These are phyloP conservation scores for Apamea anceps DNA, from an alignment of 2,888 invertebrate genomes.

Conservation along the genomic window DNA sequence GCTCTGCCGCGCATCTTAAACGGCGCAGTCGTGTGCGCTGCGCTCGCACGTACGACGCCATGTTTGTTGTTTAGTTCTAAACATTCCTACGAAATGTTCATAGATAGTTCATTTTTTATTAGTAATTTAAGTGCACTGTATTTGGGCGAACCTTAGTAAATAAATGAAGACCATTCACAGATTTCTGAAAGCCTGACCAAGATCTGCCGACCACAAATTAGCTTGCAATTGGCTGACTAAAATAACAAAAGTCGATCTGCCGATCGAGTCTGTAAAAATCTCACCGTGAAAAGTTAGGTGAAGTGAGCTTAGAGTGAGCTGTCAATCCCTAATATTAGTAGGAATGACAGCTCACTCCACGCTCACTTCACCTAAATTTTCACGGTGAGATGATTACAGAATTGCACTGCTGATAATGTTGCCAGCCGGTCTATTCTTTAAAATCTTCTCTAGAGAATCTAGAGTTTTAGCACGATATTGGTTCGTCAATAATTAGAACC, in stretches of 20 bases:
- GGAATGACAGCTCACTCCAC: too few relatives aligned
- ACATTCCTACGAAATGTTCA: conserved; percentile 14
- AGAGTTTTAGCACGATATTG: not conserved
- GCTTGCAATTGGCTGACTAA: too few relatives aligned
- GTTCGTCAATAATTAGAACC: not conserved
- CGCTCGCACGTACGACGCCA: not conserved
- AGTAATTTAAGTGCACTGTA: not conserved
- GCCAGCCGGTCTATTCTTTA: too few relatives aligned
- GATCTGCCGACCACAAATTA: not conserved
- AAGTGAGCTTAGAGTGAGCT: too few relatives aligned
- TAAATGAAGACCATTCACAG: not conserved
- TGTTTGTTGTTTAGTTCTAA: conserved; percentile 25
- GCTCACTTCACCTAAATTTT: too few relatives aligned
- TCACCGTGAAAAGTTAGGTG: too few relatives aligned
- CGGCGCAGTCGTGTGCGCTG: not conserved
- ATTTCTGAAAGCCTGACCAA: not conserved
- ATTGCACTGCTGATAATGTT: too few relatives aligned
- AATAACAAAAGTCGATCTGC: not conserved
- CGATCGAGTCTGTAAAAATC: too few relatives aligned
- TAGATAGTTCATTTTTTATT: not conserved
- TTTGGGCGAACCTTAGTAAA: too few relatives aligned
- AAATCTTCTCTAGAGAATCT: too few relatives aligned
- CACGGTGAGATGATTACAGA: too few relatives aligned
- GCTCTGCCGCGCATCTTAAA: conserved; percentile 35
- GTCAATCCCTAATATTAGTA: too few relatives aligned